phyloP scores from a whole-genome alignment of 2,113 vertebrate genomes.

The Eubucco bourcierii region DNA sequence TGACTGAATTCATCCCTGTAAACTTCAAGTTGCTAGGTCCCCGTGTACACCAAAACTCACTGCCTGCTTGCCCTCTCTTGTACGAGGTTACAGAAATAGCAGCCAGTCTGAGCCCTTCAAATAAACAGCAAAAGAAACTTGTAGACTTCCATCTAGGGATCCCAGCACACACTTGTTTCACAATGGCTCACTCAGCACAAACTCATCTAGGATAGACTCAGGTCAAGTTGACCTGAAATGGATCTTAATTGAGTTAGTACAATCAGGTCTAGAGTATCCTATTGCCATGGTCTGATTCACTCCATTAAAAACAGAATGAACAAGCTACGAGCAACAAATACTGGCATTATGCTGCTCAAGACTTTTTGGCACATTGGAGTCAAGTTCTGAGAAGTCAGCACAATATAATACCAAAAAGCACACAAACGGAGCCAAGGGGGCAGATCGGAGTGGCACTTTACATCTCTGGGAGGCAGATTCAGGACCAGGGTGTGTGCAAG shows the following conservation, averaged over 20 bases:
- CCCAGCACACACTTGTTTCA: background rate
- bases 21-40: background rate
- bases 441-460: background rate
- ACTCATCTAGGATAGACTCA: conserved; percentile 3
- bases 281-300: conserved; percentile 32
- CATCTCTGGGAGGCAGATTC: background rate
- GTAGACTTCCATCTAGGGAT: background rate
- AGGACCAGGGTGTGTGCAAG: background rate
- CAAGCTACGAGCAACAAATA: conserved; percentile 28
- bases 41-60: background rate
- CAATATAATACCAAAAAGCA: background rate
- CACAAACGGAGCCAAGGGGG: background rate
- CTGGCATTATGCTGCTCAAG: background rate
- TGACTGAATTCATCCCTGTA: background rate
- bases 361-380: background rate
- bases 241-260: conserved; percentile 25
- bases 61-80: background rate
- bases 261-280: background rate
- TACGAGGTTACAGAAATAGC: background rate
- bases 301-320: background rate
- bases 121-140: background rate
- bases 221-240: conserved; percentile 32
- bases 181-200: conserved; percentile 28
- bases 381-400: conserved; percentile 14
- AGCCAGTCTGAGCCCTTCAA: background rate